Evolutionary conservation across 2,113 vertebrate species (phyloP), one percentile per base, ranked within the genome.

Genomic region (Etia nguti): DNA sequence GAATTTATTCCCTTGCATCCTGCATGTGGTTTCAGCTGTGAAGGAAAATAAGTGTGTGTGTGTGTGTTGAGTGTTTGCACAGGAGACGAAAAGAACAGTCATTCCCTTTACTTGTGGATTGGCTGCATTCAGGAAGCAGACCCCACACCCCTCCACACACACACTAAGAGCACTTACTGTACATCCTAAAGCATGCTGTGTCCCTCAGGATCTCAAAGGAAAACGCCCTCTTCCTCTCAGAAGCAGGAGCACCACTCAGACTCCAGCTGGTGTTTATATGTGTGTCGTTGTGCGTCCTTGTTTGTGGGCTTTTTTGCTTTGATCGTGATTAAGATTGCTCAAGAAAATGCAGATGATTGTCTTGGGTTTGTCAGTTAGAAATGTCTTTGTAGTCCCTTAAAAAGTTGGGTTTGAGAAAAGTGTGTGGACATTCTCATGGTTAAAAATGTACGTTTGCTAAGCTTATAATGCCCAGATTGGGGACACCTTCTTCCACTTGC

Each of bases 161-260:
- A 86, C 89, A 77, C 56, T 92, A 80, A 92, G 55, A 88, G 83
- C 88, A 92, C 80, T 93, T 86, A 94, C 90, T 92, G 94, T 93
- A 93, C 92, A 94, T 95, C 94, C 93, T 93, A 85, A 91, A 93
- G 86, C 92, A 94, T 86, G 89, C 91, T 83, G 88, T 4, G 86
- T 93, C 94, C 94, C 94, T 24, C 82, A 83, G 94, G 94, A 93
- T 90, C 79, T 56, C 24, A 87, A 22, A 88, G 89, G 92, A 90
- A 94, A 94, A 95, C 90, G 84, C 94, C 94, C 86, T 95, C 92
- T 93, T 94, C 94, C 94, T 94, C 88, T 84, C 82, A 54, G 80
- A 87, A 83, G 88, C 83, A 90, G 83, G 80, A 85, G 59, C 4
- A 22, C 38, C 73, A 52, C 83, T 87, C 34, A 79, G 57, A 84